phyloP scores from a whole-genome alignment of 2,888 invertebrate genomes.

The Epiblema foenella region DNA sequence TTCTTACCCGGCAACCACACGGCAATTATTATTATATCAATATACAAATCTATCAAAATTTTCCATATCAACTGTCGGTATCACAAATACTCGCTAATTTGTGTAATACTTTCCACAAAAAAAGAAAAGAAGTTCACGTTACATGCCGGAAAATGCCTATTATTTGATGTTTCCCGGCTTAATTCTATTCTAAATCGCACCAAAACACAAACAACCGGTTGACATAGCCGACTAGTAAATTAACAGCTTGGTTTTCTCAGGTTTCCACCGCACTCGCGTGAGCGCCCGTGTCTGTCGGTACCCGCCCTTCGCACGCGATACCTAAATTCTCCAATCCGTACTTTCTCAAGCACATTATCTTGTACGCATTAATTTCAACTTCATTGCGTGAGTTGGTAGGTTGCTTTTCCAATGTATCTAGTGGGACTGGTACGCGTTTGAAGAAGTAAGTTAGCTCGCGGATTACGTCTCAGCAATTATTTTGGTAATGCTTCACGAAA shows the following conservation, averaged over 20 bases:
- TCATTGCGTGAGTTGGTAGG: background rate
- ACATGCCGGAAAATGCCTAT: background rate
- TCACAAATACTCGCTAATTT: too few species aligned
- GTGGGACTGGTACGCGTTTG: background rate
- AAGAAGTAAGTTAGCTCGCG: slow-evolving; percentile 53
- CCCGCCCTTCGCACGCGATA: slow-evolving; percentile 72
- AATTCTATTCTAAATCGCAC: background rate
- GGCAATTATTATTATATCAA: too few species aligned
- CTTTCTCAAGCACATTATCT: slow-evolving; percentile 3
- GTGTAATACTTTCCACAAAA: too few species aligned
- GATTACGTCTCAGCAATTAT: slow-evolving; percentile 68
- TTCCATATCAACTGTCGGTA: too few species aligned
- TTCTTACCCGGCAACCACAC: too few species aligned
- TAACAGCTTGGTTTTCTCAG: slow-evolving; percentile 66
- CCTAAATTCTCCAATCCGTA: slow-evolving; percentile 68
- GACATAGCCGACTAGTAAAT: slow-evolving; percentile 66
- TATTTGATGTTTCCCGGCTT: background rate
- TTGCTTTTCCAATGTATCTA: background rate
- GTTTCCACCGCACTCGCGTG: slow-evolving; percentile 73
- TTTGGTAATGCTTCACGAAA: slow-evolving; percentile 63
- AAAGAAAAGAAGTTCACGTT: too few species aligned
- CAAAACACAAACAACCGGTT: slow-evolving; percentile 46
- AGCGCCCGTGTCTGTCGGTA: slow-evolving; percentile 58
- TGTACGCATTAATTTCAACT: background rate
- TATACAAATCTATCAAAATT: too few species aligned